Evolutionary conservation across 2,888 invertebrate genomes (phyloP).

Genomic region (Deroplatys truncata): DNA sequence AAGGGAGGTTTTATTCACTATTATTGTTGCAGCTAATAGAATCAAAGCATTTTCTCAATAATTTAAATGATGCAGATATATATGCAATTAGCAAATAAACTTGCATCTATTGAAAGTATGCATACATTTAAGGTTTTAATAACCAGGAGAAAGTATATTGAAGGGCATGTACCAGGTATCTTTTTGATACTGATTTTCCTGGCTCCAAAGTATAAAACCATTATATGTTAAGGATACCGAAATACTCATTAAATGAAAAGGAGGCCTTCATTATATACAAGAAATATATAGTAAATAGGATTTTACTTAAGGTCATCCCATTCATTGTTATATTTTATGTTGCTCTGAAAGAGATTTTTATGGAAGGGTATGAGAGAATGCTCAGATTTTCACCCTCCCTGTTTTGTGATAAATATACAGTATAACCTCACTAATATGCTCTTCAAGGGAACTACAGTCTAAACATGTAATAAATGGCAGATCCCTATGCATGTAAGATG

Average conservation of each 20-base stretch:
- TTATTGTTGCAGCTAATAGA: not conserved
- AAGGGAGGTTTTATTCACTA: not conserved
- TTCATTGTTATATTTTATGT: not conserved
- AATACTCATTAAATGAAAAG: no score
- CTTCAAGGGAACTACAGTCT: no score
- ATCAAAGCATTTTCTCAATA: not conserved
- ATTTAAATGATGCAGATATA: not conserved
- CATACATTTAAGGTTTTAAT: not conserved
- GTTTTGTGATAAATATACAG: not conserved
- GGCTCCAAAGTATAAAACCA: not conserved
- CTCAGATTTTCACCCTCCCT: not conserved
- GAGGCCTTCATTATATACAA: no score
- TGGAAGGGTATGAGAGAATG: not conserved
- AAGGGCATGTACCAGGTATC: not conserved
- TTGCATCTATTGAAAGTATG: no score
- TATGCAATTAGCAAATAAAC: no score
- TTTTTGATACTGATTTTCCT: not conserved
- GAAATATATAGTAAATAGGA: no score
- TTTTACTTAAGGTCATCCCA: not conserved
- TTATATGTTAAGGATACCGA: not conserved
- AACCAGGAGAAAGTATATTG: not conserved
- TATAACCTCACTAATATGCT: no score
- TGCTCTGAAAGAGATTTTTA: not conserved
- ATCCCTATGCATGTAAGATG: no score
- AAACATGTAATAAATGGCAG: no score